phyloP scores from a whole-genome alignment of 1,140 invertebrate genomes.

The Listronotus bonariensis region DNA sequence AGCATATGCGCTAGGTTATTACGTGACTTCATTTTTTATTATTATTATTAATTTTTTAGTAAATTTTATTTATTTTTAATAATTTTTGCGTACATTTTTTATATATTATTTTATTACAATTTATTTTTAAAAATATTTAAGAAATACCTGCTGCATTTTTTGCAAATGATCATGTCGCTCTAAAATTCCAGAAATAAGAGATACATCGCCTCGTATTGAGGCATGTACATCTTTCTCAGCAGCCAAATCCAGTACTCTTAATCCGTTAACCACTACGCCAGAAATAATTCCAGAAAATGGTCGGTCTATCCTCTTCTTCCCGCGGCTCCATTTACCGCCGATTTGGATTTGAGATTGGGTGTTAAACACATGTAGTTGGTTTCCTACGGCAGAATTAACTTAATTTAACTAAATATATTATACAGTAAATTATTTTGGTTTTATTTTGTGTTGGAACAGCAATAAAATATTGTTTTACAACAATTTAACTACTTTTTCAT shows the following conservation, averaged over 20 bases:
- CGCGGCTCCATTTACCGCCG: slow-evolving; percentile 83
- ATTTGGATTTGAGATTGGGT: slow-evolving; percentile 87
- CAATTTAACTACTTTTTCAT: too few relatives aligned
- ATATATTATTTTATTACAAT: too few relatives aligned
- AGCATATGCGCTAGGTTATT: too few relatives aligned
- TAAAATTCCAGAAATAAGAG: slow-evolving; percentile 71
- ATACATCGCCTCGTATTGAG: slow-evolving; percentile 73
- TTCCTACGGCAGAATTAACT: slow-evolving; percentile 58
- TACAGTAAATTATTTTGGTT: slow-evolving; percentile 7
- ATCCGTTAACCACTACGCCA: slow-evolving; percentile 86
- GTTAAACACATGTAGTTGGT: slow-evolving; percentile 90
- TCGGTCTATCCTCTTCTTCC: slow-evolving; percentile 75
- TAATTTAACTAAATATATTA: too few relatives aligned
- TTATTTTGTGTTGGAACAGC: too few relatives aligned
- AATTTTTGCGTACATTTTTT: too few relatives aligned
- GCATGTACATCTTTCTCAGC: slow-evolving; percentile 77
- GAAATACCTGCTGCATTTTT: slow-evolving; percentile 77
- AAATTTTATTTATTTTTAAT: too few relatives aligned
- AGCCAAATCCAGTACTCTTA: slow-evolving; percentile 82
- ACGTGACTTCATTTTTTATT: too few relatives aligned
- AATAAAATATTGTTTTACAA: too few relatives aligned
- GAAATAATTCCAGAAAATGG: slow-evolving; percentile 86
- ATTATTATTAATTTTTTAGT: too few relatives aligned
- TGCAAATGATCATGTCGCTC: slow-evolving; percentile 74
- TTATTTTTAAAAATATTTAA: not conserved